Conservation (phyloP, 2,113 vertebrate genomes). For the Mormyrus iriodes region DNA sequence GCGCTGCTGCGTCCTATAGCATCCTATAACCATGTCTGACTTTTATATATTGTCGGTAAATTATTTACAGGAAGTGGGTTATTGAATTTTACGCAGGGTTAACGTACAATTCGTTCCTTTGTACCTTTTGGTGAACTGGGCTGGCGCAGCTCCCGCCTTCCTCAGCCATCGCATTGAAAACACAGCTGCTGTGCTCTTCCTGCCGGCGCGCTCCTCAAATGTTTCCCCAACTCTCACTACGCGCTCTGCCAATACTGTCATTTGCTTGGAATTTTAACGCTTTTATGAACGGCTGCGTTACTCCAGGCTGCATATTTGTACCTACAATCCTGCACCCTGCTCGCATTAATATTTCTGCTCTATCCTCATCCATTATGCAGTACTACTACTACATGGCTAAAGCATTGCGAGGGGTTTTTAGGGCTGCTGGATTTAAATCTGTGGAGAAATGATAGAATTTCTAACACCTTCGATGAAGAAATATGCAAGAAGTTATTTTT, state of each 20-base stretch:
- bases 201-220: constrained; percentile 9
- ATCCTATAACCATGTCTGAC: neutral
- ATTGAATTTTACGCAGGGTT: neutral
- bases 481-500: neutral
- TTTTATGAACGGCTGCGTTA: neutral
- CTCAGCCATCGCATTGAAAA: constrained; percentile 14
- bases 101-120: neutral
- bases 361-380: neutral
- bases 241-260: neutral
- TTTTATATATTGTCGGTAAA: neutral
- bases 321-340: neutral
- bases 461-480: neutral
- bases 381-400: neutral
- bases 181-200: constrained; percentile 23
- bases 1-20: neutral
- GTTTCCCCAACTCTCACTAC: neutral
- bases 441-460: neutral
- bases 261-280: constrained; percentile 12
- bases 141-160: neutral
- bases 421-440: neutral
- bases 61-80: neutral
- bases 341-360: neutral
- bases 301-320: neutral
- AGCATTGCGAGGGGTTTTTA: neutral
- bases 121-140: neutral